phyloP scores from a whole-genome alignment of 2,113 vertebrate genomes.

The Lepus europaeus region DNA sequence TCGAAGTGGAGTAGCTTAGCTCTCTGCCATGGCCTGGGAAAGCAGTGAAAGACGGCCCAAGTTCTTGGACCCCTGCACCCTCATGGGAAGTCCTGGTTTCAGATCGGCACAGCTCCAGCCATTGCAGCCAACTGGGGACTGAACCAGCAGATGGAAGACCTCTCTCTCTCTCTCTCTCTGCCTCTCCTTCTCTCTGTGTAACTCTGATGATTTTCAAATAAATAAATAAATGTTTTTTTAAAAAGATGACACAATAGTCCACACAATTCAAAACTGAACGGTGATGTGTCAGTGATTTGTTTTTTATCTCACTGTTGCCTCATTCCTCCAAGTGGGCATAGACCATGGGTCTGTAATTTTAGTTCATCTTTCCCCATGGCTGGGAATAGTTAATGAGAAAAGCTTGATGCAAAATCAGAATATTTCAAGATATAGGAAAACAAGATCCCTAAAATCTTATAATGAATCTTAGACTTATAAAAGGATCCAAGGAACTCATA shows the following conservation, averaged over 20 bases:
- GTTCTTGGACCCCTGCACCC: no score
- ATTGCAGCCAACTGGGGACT: no score
- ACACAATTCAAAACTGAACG: background rate
- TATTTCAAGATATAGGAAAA: constrained; percentile 32
- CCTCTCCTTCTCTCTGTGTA: no score
- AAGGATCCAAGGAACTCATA: background rate
- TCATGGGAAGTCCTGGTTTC: no score
- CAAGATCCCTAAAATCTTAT: background rate
- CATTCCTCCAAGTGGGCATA: background rate
- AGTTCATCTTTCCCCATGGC: background rate
- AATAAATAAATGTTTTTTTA: background rate
- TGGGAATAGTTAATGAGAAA: constrained; percentile 6
- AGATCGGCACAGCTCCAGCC: no score
- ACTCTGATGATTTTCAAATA: no score
- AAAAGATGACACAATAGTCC: background rate
- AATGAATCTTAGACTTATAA: background rate
- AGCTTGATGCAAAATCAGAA: background rate
- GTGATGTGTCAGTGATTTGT: background rate
- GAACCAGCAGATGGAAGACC: no score
- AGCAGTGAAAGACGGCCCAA: no score
- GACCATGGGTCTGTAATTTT: background rate
- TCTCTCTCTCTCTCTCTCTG: no score
- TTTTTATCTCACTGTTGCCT: background rate
- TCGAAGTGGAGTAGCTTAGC: no score
- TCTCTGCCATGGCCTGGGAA: no score